A percentile compares a stretch with the other conserved stretches of the same genome.
Conservation (phyloP, 2,797 vertebrate species). For the Apogon hyalosoma region DNA sequence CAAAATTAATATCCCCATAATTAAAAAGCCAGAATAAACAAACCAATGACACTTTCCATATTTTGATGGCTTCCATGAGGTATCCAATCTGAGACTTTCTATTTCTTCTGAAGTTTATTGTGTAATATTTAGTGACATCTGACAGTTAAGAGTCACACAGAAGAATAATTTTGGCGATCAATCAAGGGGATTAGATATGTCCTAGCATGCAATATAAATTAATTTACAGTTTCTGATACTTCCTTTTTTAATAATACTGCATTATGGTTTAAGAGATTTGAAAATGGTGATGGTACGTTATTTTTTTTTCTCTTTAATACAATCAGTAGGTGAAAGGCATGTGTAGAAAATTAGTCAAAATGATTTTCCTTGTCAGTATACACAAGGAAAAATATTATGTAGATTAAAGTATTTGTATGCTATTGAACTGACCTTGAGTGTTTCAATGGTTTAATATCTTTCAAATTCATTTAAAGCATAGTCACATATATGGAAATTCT, state of each 20-base stretch:
- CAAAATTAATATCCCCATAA: no score
- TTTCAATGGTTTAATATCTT: not conserved
- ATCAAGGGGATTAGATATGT: conserved; percentile 4
- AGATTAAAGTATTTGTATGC: conserved; percentile 19
- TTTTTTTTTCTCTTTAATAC: not conserved
- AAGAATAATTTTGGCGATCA: not conserved
- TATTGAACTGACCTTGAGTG: conserved; percentile 2
- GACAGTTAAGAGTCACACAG: no score
- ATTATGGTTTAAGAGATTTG: conserved; percentile 3
- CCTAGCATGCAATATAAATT: not conserved
- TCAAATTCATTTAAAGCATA: not conserved
- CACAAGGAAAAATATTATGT: not conserved
- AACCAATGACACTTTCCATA: no score
- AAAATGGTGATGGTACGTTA: conserved; percentile 2
- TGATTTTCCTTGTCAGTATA: not conserved
- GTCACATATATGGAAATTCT: not conserved
- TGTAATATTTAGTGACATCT: no score
- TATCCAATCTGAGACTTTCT: no score
- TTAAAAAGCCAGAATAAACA: no score
- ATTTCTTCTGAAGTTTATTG: no score
- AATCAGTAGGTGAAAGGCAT: conserved; percentile 7
- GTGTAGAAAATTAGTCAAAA: conserved; percentile 5
- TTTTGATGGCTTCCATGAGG: no score
- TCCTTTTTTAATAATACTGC: not conserved
- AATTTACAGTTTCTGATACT: conserved; percentile 46